These are phyloP conservation scores for Pseudomyrmex cubaensis DNA, from an alignment of 1,140 invertebrate genomes.

Conservation along the genomic window DNA sequence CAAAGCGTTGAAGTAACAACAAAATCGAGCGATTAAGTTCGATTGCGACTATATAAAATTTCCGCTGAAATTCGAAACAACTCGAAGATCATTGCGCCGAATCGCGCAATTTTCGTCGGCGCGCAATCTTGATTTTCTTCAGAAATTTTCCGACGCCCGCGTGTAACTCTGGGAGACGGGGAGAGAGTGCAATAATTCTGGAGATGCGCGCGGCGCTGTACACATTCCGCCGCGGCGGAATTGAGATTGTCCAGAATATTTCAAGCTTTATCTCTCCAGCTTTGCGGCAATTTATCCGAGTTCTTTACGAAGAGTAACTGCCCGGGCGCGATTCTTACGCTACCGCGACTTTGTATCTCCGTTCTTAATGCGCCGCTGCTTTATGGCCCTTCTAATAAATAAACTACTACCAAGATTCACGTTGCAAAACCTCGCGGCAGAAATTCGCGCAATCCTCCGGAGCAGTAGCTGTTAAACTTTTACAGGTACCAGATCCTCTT, in stretches of 20 bases:
- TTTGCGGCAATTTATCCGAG: slow-evolving; percentile 50
- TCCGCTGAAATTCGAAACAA: neutral
- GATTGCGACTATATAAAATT: too few species aligned
- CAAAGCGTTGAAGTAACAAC: too few species aligned
- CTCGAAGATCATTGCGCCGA: neutral
- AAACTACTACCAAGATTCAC: slow-evolving; percentile 11
- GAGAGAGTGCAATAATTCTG: slow-evolving; percentile 53
- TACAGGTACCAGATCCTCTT: neutral
- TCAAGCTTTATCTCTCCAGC: slow-evolving; percentile 55
- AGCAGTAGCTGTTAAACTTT: slow-evolving; percentile 2
- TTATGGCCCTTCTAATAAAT: slow-evolving; percentile 31
- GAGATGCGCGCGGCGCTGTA: slow-evolving; percentile 37
- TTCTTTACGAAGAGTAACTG: slow-evolving; percentile 43
- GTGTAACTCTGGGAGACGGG: neutral
- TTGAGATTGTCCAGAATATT: slow-evolving; percentile 59
- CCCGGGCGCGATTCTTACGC: slow-evolving; percentile 44
- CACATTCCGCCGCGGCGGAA: slow-evolving; percentile 48
- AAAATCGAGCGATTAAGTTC: too few species aligned
- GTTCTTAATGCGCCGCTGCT: slow-evolving; percentile 34
- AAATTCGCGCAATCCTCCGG: neutral
- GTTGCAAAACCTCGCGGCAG: neutral
- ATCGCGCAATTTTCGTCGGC: slow-evolving; percentile 1
- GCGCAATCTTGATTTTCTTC: slow-evolving; percentile 17
- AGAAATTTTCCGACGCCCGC: too few species aligned
- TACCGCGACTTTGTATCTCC: slow-evolving; percentile 35